A percentile compares a stretch with the other conserved stretches of the same genome.
Conservation (phyloP, 1,140 invertebrate genomes). For the Drosophila miranda region DNA sequence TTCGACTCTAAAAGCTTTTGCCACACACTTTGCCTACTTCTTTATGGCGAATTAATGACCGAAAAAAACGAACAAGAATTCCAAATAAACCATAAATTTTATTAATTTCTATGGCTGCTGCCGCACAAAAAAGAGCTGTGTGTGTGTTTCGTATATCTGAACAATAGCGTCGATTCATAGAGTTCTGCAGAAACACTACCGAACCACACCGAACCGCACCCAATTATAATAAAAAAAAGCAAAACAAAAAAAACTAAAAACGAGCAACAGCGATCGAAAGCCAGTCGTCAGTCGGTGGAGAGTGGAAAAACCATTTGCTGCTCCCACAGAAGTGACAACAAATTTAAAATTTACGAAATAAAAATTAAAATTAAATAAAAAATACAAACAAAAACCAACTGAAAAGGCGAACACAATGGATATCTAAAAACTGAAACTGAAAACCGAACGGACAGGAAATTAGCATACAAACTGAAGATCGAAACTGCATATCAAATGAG, state of each 20-base stretch:
- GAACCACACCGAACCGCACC: constrained; percentile 59
- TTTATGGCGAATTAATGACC: constrained; percentile 77
- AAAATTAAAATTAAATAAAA: constrained; percentile 81
- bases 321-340: constrained; percentile 79
- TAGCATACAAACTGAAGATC: constrained; percentile 69
- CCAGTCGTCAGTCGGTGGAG: constrained; percentile 2
- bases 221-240: constrained; percentile 67
- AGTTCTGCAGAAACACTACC: constrained; percentile 67
- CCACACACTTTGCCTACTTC: constrained; percentile 56
- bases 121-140: constrained; percentile 39
- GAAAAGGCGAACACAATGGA: constrained; percentile 54
- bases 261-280: neutral
- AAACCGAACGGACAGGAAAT: constrained; percentile 46
- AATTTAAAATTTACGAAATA: constrained; percentile 80
- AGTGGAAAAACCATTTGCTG: constrained; percentile 65
- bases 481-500: constrained; percentile 68
- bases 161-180: constrained; percentile 70
- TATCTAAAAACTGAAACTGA: constrained; percentile 27
- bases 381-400: constrained; percentile 44
- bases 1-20: constrained; percentile 46
- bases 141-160: constrained; percentile 37
- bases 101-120: constrained; percentile 68
- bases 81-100: constrained; percentile 77
- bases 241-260: constrained; percentile 14
- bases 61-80: constrained; percentile 55